Percentiles rank a stretch among this genome's conserved stretches.
Conservation (phyloP, 1,140 invertebrate genomes). For the Oryzaephilus surinamensis region DNA sequence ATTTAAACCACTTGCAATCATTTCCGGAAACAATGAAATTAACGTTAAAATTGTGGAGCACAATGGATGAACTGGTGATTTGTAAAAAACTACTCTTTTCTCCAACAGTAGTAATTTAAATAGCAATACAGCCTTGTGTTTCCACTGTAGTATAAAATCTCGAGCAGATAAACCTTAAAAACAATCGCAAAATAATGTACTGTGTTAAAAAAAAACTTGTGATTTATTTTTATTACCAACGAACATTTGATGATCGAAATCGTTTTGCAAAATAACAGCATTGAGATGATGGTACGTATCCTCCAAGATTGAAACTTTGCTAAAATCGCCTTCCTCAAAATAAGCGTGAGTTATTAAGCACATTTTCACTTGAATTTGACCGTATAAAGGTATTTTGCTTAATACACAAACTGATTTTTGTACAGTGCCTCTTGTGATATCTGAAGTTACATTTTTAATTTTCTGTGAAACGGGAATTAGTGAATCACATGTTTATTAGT, state of each 20-base stretch:
- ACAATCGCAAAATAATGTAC: slow-evolving; percentile 7
- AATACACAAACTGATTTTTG: slow-evolving; percentile 91
- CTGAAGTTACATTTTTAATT: slow-evolving; percentile 87
- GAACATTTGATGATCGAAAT: slow-evolving; percentile 62
- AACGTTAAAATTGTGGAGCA: slow-evolving; percentile 80
- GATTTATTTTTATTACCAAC: slow-evolving; percentile 47
- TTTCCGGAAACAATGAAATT: slow-evolving; percentile 80
- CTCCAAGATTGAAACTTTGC: slow-evolving; percentile 77
- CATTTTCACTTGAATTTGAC: slow-evolving; percentile 90
- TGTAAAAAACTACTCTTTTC: slow-evolving; percentile 83
- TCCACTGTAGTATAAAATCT: slow-evolving; percentile 75
- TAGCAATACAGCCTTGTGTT: slow-evolving; percentile 83
- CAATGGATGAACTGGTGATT: slow-evolving; percentile 82
- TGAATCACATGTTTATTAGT: slow-evolving; percentile 5
- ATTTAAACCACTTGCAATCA: slow-evolving; percentile 77
- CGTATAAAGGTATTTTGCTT: slow-evolving; percentile 79
- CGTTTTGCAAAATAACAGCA: slow-evolving; percentile 63
- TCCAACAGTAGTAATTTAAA: slow-evolving; percentile 92
- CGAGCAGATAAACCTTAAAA: slow-evolving; percentile 64
- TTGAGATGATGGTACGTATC: slow-evolving; percentile 92
- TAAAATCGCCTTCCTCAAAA: slow-evolving; percentile 91
- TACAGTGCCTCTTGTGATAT: slow-evolving; percentile 90
- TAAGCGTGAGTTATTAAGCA: slow-evolving; percentile 93
- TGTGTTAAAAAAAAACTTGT: neutral
- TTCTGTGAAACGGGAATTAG: slow-evolving; percentile 58